Evolutionary conservation across 2,797 vertebrate genomes (phyloP).

Genomic region (Balearica regulorum): DNA sequence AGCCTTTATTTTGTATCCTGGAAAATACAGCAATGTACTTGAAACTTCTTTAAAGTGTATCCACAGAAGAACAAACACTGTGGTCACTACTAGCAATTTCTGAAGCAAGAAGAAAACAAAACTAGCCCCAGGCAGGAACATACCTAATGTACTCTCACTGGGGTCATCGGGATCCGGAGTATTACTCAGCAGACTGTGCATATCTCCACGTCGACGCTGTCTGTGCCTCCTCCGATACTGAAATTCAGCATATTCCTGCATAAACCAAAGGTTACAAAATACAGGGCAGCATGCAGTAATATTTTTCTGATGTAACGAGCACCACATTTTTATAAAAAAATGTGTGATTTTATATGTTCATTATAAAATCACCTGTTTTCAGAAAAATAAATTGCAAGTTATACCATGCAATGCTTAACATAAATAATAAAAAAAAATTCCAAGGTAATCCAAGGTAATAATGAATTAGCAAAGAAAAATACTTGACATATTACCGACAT

Average conservation of each 20-base stretch:
- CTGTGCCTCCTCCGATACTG: constrained; percentile 95
- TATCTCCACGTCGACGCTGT: constrained; percentile 88
- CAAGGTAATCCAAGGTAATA: constrained; percentile 16
- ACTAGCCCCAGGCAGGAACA: neutral
- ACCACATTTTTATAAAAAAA: constrained; percentile 60
- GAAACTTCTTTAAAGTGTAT: neutral
- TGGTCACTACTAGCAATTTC: neutral
- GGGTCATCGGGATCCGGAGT: constrained; percentile 88
- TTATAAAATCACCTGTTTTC: constrained; percentile 73
- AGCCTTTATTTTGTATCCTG: neutral
- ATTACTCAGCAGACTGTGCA: constrained; percentile 90
- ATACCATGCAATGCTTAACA: constrained; percentile 54
- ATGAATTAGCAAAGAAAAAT: constrained; percentile 17
- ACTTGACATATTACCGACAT: neutral
- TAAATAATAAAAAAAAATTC: neutral
- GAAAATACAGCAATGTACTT: neutral
- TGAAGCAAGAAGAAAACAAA: neutral
- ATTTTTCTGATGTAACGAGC: constrained; percentile 60
- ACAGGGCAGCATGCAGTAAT: constrained; percentile 77
- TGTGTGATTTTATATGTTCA: constrained; percentile 73
- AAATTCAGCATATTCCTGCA: constrained; percentile 98
- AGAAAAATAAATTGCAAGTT: constrained; percentile 59
- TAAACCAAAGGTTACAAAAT: constrained; percentile 78
- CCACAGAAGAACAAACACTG: neutral
- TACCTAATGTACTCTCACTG: constrained; percentile 86